Evolutionary conservation across 2,888 invertebrate species (phyloP).

Genomic region (Dione vanillae): DNA sequence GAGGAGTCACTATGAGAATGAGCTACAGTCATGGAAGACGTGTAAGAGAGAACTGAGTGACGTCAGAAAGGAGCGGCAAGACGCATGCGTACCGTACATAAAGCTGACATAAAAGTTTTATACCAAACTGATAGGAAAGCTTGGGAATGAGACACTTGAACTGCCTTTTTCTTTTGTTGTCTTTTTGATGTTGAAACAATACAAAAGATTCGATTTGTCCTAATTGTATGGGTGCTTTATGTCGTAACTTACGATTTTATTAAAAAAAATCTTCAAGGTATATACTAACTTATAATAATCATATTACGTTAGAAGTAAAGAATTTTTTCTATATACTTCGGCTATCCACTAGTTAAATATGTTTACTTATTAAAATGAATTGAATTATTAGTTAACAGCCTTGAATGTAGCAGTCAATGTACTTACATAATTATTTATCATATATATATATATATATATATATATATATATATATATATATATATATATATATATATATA

Average conservation of each 20-base stretch:
- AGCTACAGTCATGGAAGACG: conserved; percentile 59
- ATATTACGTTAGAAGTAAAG: not conserved
- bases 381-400: not conserved
- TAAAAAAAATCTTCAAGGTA: not conserved
- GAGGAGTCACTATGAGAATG: conserved; percentile 27
- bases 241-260: not conserved
- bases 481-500: no score
- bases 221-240: not conserved
- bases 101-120: conserved; percentile 23
- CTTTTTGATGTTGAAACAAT: conserved; percentile 29
- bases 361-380: not conserved
- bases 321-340: not conserved
- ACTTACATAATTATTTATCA: no score
- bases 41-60: conserved; percentile 67
- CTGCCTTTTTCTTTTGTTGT: conserved; percentile 35
- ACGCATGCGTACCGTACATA: conserved; percentile 67
- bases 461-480: no score
- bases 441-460: no score
- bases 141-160: conserved; percentile 30
- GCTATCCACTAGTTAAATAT: not conserved
- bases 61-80: conserved; percentile 72
- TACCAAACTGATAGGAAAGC: conserved; percentile 27
- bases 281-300: not conserved
- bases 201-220: not conserved
- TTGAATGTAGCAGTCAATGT: not conserved